Evolutionary conservation across 1,140 invertebrate species (phyloP).

Genomic region (Lineus longissimus): DNA sequence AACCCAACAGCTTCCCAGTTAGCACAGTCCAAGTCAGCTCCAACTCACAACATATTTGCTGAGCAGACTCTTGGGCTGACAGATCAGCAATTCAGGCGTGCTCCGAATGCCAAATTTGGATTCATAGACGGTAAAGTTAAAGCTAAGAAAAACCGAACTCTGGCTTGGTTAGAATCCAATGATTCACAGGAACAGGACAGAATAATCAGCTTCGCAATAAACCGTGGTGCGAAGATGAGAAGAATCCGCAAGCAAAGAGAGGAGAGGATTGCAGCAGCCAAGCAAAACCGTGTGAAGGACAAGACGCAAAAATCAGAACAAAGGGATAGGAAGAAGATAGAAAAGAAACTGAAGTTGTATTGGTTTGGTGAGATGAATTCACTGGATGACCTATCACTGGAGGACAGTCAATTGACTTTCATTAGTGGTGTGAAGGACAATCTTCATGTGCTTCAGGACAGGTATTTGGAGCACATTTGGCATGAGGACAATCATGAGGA

Average conservation of each 20-base stretch:
- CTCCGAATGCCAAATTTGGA: slow-evolving; percentile 1
- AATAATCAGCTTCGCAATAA: not conserved
- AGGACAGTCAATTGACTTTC: not conserved
- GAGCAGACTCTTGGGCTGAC: not conserved
- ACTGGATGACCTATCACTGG: not conserved
- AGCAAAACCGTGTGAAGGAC: not conserved
- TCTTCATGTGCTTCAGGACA: not conserved
- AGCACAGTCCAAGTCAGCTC: not conserved
- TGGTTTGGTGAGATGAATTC: not conserved
- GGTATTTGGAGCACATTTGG: not conserved
- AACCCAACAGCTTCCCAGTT: not conserved
- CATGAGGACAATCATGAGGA: not conserved
- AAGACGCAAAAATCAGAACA: not conserved
- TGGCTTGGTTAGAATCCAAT: not conserved
- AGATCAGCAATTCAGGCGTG: not conserved
- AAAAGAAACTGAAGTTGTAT: not conserved
- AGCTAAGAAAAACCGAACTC: not conserved
- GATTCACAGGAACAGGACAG: not conserved
- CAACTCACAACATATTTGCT: slow-evolving; percentile 1
- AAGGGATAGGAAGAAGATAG: not conserved
- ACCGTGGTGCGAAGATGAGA: not conserved
- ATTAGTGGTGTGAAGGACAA: not conserved
- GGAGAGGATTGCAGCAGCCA: not conserved
- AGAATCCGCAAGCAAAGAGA: not conserved
- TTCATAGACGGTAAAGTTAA: not conserved